Evolutionary conservation across 1,140 invertebrate species (phyloP), one percentile per base, ranked within the genome.

Genomic region (Cardiocondyla obscurior): DNA sequence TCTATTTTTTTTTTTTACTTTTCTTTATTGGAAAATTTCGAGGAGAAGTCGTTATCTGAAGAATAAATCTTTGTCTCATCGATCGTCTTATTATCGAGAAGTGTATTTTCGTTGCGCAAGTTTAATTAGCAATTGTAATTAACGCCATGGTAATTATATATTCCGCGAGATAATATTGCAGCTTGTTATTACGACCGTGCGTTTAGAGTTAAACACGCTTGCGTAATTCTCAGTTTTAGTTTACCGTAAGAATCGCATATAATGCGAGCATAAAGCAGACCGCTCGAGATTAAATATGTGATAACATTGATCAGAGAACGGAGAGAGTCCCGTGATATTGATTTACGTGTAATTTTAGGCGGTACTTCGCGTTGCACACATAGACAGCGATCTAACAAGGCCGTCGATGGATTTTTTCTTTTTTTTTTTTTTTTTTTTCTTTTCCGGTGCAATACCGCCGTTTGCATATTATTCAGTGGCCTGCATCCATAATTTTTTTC

Each of bases 321-420:
- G 12, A 10, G 22, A 44, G 33, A 30, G 69, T 36, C 36, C 22
- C 49, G 19, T 49, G 19, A 79, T 79, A 69, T 79, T 53, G 62
- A 79, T 69, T 79, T 14, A 55, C 33, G 62, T 53, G 30, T 79
- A 79, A 79, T 79, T 79, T 79, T 79, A 79, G 74, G 49, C 25
- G 33, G 33, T n/a, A 53, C 62, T 69, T 55, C 19, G 39, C 33
- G 60, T 46, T 36, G 14, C 42, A 67, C 30, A n/a, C 42, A 67
- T 42, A 67, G 62, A 69, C 10, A 77, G 46, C 51, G 22, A 7
- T 12, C 12, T 79, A 53, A 79, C 62, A 79, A 79, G 74, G 74
- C 49, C 62, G 62, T 12, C 46, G 22, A 53, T 51, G 28, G 28
- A 58, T 65, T 77, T 65, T 67, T 69, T 79, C n/a, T n/a, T n/a